Evolutionary conservation across 2,797 vertebrate genomes (phyloP).

Genomic region (Saxicola maurus): DNA sequence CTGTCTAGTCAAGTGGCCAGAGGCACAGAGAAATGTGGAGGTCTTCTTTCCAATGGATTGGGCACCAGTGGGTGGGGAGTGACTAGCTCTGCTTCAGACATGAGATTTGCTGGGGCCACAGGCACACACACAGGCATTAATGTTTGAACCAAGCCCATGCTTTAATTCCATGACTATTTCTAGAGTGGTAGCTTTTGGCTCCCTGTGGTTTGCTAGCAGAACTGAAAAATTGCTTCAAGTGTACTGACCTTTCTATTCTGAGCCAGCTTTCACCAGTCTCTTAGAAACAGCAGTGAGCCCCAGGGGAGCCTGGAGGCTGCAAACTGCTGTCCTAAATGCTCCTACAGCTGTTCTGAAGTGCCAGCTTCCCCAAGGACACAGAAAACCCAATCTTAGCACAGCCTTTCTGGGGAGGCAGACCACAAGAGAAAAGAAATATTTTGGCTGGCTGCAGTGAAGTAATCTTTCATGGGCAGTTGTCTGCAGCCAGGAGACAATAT

Average conservation of each 20-base stretch:
- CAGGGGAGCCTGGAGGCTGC: not conserved
- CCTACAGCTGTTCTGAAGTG: not conserved
- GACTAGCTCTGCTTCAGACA: not conserved
- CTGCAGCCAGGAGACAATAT: not conserved
- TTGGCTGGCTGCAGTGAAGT: not conserved
- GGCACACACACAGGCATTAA: not conserved
- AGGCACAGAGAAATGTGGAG: not conserved
- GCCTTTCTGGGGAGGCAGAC: not conserved
- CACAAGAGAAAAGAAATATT: not conserved
- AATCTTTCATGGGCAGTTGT: not conserved
- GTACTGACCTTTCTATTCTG: constrained; percentile 32
- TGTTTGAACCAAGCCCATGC: not conserved
- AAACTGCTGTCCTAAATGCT: not conserved
- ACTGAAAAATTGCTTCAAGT: not conserved
- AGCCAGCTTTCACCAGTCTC: not conserved
- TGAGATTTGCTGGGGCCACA: not conserved
- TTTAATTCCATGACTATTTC: not conserved
- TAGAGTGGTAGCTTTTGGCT: not conserved
- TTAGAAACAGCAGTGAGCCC: not conserved
- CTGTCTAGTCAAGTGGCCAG: not conserved
- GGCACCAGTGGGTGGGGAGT: not conserved
- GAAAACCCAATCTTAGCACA: not conserved
- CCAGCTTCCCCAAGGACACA: not conserved
- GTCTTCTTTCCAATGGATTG: not conserved
- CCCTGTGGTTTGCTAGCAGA: not conserved